A percentile compares a stretch with the other conserved stretches of the same genome.
These are phyloP conservation scores for Excalfactoria chinensis DNA, from an alignment of 2,113 vertebrate species.

Conservation along the genomic window DNA sequence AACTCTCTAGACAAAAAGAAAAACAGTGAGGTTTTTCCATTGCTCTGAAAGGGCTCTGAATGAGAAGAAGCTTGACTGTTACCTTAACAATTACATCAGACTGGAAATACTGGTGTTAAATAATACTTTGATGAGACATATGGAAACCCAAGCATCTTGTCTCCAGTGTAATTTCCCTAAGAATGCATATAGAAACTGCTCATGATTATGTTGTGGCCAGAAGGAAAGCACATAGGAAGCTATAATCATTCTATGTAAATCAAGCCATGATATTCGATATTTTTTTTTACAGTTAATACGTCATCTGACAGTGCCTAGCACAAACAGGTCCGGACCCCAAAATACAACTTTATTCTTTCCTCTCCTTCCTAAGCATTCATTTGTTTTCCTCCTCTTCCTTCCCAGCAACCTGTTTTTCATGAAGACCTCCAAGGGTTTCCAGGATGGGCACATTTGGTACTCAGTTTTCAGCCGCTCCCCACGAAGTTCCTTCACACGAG, in stretches of 20 bases:
- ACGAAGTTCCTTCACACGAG: conserved; percentile 89
- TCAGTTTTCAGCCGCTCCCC: conserved; percentile 89
- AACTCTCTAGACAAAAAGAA: not conserved
- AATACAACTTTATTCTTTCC: not conserved
- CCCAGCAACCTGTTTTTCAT: conserved; percentile 91
- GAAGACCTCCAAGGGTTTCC: conserved; percentile 92
- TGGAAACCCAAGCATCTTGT: not conserved
- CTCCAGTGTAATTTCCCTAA: not conserved
- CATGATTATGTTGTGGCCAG: not conserved
- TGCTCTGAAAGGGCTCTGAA: not conserved
- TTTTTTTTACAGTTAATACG: not conserved
- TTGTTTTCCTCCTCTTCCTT: not conserved
- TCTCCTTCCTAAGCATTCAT: not conserved
- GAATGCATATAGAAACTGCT: not conserved
- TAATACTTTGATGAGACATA: not conserved
- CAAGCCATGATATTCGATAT: not conserved
- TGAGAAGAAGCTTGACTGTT: not conserved
- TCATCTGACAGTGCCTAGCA: not conserved
- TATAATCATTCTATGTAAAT: not conserved
- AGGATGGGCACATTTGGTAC: conserved; percentile 94
- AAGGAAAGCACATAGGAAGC: not conserved
- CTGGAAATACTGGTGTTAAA: not conserved
- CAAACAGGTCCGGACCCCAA: not conserved
- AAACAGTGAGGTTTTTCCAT: not conserved
- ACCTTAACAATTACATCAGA: not conserved